phyloP scores from a whole-genome alignment of 2,113 vertebrate species.

The Saccopteryx leptura region DNA sequence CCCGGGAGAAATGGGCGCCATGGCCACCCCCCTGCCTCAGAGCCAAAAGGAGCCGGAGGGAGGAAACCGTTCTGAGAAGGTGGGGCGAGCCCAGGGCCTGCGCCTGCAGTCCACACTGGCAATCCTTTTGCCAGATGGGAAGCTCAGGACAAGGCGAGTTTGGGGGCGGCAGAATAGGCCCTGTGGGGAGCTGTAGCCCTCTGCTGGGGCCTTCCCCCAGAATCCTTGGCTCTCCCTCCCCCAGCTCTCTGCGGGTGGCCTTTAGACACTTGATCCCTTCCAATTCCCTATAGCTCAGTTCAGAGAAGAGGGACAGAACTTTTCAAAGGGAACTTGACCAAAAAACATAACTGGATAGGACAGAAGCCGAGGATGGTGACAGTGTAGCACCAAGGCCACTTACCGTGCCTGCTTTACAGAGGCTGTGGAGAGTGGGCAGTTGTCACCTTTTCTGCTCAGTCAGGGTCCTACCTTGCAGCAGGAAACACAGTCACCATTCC shows the following conservation, averaged over 20 bases:
- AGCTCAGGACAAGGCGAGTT: background rate
- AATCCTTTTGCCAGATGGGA: slow-evolving; percentile 6
- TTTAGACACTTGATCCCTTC: background rate
- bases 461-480: background rate
- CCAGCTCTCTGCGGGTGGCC: background rate
- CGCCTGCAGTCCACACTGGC: background rate
- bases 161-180: background rate
- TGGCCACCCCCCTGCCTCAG: background rate
- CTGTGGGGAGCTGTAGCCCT: background rate
- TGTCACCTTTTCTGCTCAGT: background rate
- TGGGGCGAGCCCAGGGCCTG: background rate
- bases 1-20: background rate
- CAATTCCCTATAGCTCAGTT: background rate
- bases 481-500: background rate
- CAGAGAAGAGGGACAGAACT: background rate
- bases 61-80: background rate
- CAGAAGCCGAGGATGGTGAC: background rate
- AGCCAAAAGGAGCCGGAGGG: background rate
- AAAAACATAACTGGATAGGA: background rate
- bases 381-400: background rate
- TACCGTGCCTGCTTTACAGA: background rate
- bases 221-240: background rate
- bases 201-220: background rate
- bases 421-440: background rate
- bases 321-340: background rate